These are phyloP conservation scores for Cydia pomonella DNA, from an alignment of 1,140 invertebrate genomes.

Conservation along the genomic window DNA sequence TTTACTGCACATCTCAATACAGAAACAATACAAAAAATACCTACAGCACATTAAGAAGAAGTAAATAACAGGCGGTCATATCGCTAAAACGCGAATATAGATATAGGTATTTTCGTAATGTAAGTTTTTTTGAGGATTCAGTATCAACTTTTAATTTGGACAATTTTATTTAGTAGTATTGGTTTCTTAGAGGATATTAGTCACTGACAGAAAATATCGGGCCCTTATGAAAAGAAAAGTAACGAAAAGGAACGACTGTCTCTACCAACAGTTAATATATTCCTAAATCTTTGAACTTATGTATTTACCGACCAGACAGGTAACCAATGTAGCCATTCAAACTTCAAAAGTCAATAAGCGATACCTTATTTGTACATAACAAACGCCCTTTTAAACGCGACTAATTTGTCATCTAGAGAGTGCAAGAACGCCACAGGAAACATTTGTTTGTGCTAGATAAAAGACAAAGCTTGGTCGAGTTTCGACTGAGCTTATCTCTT, in stretches of 20 bases:
- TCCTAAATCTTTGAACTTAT: conserved; percentile 12
- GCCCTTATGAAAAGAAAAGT: not conserved
- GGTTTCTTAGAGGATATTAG: too few relatives aligned
- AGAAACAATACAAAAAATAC: too few relatives aligned
- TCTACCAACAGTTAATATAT: not conserved
- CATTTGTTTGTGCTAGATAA: conserved; percentile 73
- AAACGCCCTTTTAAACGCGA: conserved; percentile 40
- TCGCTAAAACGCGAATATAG: too few relatives aligned
- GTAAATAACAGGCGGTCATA: too few relatives aligned
- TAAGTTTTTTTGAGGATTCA: too few relatives aligned
- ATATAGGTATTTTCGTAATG: too few relatives aligned
- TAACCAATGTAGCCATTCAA: conserved; percentile 61
- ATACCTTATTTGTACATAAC: conserved; percentile 46
- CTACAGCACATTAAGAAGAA: too few relatives aligned
- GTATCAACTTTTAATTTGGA: too few relatives aligned
- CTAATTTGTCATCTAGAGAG: conserved; percentile 40
- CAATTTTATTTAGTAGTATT: too few relatives aligned
- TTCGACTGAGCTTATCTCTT: conserved; percentile 65
- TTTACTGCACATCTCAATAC: too few relatives aligned
- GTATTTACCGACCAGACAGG: conserved; percentile 41
- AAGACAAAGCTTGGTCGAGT: conserved; percentile 69
- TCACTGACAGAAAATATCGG: not conserved
- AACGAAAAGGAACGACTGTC: not conserved
- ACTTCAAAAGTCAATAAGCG: conserved; percentile 43
- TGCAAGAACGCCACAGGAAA: conserved; percentile 64